Base-by-base conservation (phyloP, 2,113 vertebrate genomes). In the Sturnus vulgaris region DNA sequence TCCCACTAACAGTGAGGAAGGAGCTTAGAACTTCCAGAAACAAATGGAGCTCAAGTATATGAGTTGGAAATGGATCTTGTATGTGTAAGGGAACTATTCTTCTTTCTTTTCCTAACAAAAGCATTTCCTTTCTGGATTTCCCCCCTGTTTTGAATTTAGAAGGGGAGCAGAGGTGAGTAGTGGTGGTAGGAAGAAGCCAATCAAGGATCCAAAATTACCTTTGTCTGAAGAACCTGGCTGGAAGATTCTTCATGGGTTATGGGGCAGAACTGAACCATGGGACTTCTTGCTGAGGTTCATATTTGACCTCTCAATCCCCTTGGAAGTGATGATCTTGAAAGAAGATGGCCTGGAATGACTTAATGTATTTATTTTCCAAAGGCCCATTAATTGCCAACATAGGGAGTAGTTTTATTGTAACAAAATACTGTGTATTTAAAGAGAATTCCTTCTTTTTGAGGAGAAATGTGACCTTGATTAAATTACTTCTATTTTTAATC, bases 401-500 rank as follows among this genome's bases (percentile, higher is more conserved):
- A 86, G 83, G 28, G 80, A 91, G 33, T 86, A 49, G 64, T 96
- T 92, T 76, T 57, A 47, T 46, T 86, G 64, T 56, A 83, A 83
- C 35, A 83, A 86, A 95, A 88, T 70, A 81, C 53, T 84, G 64
- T 88, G 56, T 88, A 23, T 86, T 92, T 94, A 79, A 91, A 91
- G n/a, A 82, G 40, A 93, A 93, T 82, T 86, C 88, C 31, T 90
- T 78, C 47, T 73, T 87, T 92, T 87, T 44, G 39, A 86, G 82
- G 52, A 91, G 56, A 92, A 95, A 95, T 95, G 52, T 94, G 93
- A 97, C 90, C 86, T 94, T 94, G 86, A 92, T 93, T 93, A 82
- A 84, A 92, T 93, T 60, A 73, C 75, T 93, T 95, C 93, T 97
- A 96, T 96, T 97, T 96, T 96, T 88, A 96, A 84, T 95, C 72